Base-by-base conservation (phyloP, 2,888 invertebrate species). In the Pollenia angustigena region DNA sequence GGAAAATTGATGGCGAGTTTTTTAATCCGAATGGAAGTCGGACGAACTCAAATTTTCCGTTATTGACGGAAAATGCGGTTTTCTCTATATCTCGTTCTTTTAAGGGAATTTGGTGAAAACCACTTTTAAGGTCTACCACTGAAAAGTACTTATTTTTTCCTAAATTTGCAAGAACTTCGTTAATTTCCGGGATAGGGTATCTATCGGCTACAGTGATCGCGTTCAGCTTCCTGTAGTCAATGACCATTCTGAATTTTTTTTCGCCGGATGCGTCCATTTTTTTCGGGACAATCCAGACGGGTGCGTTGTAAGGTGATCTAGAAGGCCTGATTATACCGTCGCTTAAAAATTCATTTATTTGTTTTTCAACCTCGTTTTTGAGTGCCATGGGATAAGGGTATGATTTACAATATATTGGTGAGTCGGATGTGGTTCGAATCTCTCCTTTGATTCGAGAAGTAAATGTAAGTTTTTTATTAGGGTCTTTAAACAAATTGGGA, bases 161-260 rank as follows among this genome's bases (percentile, higher is more conserved):
- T 3, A 79, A n/a, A 11, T 79, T n/a, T 10, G 60, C 23, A 4
- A 80, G 12, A 44, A 80, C 50, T 14, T 79, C 69, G 9, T 68
- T 58, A 44, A 48, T 68, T n/a, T 71, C 71, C 11, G 81, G 81
- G 1, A 81, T 64, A 12, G 78, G 66, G 42, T 78, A 64, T 14
- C 78, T 52, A 44, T 66, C 46, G 2, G 64, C 9, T 18, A 44
- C 44, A n/a, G 66, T 64, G 14, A 56, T 18, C 6, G n/a, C 32
- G 32, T 84, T 84, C 10, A 79, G 40, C 46, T 85, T 85, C 6
- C 81, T 50, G 32, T 76, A 85, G 23, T 78, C 85, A 10, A 78
- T 85, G 23, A 54, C 54, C 54, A 54, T 54, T 50, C n/a, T 64
- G 54, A 44, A n/a, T 23, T 52, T 52, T 40, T 32, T 4, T 69